phyloP scores from a whole-genome alignment of 2,113 vertebrate genomes.

The Gopherus evgoodei region DNA sequence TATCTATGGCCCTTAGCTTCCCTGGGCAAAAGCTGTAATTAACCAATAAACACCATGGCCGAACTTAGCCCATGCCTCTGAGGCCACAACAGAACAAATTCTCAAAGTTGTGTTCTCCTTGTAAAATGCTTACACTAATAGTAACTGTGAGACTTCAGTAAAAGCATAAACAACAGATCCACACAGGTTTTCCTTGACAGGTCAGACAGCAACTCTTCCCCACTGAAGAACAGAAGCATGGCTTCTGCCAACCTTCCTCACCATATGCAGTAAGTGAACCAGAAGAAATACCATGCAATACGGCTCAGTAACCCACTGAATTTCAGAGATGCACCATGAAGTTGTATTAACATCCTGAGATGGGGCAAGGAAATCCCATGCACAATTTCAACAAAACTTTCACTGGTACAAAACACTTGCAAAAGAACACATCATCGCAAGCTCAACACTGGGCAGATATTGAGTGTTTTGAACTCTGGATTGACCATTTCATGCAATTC shows the following conservation, averaged over 20 bases:
- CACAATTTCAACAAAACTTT: background rate
- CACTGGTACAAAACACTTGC: background rate
- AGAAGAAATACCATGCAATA: background rate
- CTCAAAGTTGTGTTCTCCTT: background rate
- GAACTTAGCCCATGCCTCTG: accelerated
- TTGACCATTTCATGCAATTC: background rate
- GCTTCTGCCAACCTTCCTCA: background rate
- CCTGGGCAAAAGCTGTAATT: background rate
- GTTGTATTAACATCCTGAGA: background rate
- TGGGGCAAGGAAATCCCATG: background rate
- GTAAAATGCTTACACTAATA: accelerated
- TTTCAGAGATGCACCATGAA: background rate
- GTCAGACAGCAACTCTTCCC: background rate
- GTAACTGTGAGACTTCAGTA: background rate
- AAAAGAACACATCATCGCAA: background rate
- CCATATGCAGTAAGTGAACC: background rate
- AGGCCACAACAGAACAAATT: background rate
- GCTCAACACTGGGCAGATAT: background rate
- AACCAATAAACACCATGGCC: background rate
- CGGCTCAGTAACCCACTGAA: background rate
- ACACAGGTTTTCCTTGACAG: background rate
- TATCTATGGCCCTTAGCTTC: background rate
- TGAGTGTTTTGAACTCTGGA: background rate
- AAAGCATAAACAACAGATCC: background rate
- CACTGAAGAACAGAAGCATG: background rate